A percentile compares a stretch with the other conserved stretches of the same genome.
These are phyloP conservation scores for Artemia franciscana DNA, from an alignment of 1,140 invertebrate genomes.

Conservation along the genomic window DNA sequence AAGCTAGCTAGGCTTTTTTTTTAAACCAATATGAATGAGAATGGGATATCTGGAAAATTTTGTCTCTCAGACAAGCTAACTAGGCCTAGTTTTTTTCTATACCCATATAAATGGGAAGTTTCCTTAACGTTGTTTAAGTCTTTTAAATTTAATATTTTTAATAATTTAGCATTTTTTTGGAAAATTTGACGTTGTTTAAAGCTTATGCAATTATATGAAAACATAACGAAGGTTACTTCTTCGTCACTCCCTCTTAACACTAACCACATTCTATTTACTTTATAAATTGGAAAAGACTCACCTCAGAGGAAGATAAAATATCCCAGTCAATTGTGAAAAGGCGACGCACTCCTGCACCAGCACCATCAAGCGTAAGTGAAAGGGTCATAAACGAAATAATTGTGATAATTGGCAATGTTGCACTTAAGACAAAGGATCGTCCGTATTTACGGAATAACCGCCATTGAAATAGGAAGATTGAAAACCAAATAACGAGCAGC, in stretches of 20 bases:
- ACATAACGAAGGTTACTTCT: not conserved
- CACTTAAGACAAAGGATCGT: not conserved
- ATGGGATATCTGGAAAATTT: too few relatives aligned
- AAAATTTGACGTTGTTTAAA: not conserved
- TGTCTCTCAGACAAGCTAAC: too few relatives aligned
- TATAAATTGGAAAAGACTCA: too few relatives aligned
- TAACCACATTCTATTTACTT: too few relatives aligned
- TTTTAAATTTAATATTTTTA: not conserved
- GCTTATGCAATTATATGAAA: not conserved
- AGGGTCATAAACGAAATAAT: not conserved
- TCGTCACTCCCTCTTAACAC: not conserved
- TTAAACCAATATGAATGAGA: too few relatives aligned
- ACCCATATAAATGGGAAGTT: too few relatives aligned
- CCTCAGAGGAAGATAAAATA: not conserved
- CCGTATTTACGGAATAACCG: not conserved
- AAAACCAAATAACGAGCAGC: not conserved
- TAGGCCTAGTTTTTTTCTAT: too few relatives aligned
- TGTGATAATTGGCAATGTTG: not conserved
- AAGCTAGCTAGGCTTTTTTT: too few relatives aligned
- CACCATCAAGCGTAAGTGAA: not conserved
- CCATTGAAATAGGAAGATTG: not conserved
- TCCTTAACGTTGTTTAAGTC: not conserved
- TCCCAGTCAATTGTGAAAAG: not conserved
- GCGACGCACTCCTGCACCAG: not conserved
- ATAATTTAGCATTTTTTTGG: not conserved